Evolutionary conservation across 2,888 invertebrate genomes (phyloP).

Genomic region (Heliconius ethilla): DNA sequence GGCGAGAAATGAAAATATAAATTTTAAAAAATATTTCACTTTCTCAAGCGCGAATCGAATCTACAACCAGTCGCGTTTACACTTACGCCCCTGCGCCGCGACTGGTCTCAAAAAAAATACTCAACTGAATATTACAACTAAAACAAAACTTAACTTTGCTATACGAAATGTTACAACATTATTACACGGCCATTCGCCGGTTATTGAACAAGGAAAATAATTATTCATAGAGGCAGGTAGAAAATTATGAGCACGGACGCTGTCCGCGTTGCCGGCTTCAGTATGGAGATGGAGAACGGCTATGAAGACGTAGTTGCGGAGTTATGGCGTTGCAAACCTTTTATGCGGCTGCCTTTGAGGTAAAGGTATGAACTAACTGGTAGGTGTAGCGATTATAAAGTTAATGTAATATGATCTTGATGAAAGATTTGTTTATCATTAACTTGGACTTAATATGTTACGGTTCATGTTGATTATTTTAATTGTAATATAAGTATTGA

Average conservation of each 20-base stretch:
- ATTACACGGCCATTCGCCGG: slow-evolving; percentile 14
- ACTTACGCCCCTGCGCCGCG: no score
- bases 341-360: slow-evolving; percentile 68
- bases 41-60: no score
- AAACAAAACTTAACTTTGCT: slow-evolving; percentile 1
- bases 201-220: slow-evolving; percentile 35
- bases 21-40: no score
- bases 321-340: slow-evolving; percentile 53
- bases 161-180: slow-evolving; percentile 12
- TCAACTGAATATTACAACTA: background rate
- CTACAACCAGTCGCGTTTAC: no score
- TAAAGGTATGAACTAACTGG: slow-evolving; percentile 45
- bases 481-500: no score
- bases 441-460: no score
- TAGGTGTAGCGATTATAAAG: slow-evolving; percentile 32
- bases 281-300: slow-evolving; percentile 27
- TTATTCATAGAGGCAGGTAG: slow-evolving; percentile 44
- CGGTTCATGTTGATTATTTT: no score
- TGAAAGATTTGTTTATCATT: no score
- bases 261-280: slow-evolving; percentile 34
- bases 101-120: no score
- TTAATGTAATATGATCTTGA: no score
- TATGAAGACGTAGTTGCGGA: slow-evolving; percentile 65
- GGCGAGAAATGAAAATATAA: no score
- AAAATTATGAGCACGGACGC: slow-evolving; percentile 46